These are phyloP conservation scores for Cairina moschata DNA, from an alignment of 2,113 vertebrate species.

Conservation along the genomic window DNA sequence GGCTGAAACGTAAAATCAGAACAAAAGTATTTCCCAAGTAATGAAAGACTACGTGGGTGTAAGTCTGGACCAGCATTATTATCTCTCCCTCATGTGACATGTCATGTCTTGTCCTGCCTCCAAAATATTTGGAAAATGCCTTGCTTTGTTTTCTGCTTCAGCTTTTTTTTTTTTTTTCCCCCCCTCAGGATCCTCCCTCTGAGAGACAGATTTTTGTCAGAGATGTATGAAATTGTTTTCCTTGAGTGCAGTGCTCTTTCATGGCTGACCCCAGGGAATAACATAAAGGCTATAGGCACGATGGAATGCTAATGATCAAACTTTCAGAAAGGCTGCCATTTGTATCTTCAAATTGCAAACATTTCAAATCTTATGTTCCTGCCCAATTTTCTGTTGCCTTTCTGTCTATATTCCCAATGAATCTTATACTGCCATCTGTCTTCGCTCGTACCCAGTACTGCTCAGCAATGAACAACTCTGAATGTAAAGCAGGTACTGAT, in stretches of 20 bases:
- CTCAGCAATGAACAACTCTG: not conserved
- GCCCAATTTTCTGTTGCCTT: not conserved
- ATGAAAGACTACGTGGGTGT: not conserved
- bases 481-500: fast-evolving
- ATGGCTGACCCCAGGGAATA: not conserved
- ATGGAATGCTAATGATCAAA: not conserved
- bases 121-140: not conserved
- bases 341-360: not conserved
- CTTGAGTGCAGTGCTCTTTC: not conserved
- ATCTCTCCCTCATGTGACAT: not conserved
- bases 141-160: not conserved
- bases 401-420: not conserved
- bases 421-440: not conserved
- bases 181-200: not conserved
- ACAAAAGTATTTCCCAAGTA: not conserved
- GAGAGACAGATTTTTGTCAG: not conserved
- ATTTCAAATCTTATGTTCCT: not conserved
- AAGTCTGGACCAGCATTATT: not conserved
- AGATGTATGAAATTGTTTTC: not conserved
- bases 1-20: not conserved
- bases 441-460: not conserved
- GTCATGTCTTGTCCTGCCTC: not conserved
- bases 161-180: not conserved
- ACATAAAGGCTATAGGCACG: too few species aligned
- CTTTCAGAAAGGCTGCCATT: not conserved